Percentiles rank a stretch among this genome's conserved stretches.
Evolutionary conservation across 2,888 invertebrate species (phyloP).

Genomic region (Amaurobius ferox): DNA sequence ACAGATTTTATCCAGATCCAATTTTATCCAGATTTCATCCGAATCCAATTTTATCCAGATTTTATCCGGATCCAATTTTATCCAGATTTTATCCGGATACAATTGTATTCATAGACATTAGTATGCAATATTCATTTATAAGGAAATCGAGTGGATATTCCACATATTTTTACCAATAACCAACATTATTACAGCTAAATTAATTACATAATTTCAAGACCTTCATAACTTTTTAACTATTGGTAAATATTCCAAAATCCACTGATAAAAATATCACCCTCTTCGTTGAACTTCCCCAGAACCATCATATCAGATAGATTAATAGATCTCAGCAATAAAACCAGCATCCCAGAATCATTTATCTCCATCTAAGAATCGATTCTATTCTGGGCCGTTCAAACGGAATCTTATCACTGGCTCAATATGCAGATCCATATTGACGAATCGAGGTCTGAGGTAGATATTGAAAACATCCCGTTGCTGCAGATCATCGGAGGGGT

Average conservation of each 20-base stretch:
- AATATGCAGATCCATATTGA: conserved; percentile 4
- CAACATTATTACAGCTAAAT: too few relatives aligned
- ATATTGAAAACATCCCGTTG: neutral
- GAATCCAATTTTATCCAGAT: too few relatives aligned
- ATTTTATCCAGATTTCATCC: too few relatives aligned
- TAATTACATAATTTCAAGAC: too few relatives aligned
- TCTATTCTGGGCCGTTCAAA: neutral
- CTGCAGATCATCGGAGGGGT: neutral
- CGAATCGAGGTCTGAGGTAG: neutral
- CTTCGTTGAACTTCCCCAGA: neutral
- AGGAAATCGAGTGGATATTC: too few relatives aligned
- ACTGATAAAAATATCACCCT: neutral
- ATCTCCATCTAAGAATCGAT: neutral
- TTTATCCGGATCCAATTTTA: too few relatives aligned
- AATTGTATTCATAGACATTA: too few relatives aligned
- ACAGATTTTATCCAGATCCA: too few relatives aligned
- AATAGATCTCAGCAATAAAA: conserved; percentile 5
- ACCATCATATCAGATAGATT: neutral
- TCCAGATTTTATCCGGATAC: too few relatives aligned
- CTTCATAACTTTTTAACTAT: conserved; percentile 3
- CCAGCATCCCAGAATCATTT: neutral
- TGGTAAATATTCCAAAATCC: neutral
- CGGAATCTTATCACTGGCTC: conserved; percentile 1
- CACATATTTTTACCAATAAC: too few relatives aligned
- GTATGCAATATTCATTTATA: too few relatives aligned